Percentiles rank a stretch among this genome's conserved stretches.
Conservation (phyloP, 2,113 vertebrate species). For the Apodemus sylvaticus region DNA sequence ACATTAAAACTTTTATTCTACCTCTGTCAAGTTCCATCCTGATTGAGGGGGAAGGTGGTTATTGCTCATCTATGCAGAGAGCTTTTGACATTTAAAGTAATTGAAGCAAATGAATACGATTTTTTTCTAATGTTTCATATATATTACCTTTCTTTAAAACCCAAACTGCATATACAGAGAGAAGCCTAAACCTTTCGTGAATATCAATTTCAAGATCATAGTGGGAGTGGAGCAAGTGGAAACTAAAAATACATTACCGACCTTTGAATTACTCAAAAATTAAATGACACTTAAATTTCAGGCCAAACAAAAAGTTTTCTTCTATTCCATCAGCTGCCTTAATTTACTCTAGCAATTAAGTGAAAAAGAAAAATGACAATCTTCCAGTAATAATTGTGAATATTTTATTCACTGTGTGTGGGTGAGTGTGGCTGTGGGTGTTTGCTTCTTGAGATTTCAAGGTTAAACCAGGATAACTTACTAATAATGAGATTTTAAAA, state of each 20-base stretch:
- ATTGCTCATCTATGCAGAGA: not conserved
- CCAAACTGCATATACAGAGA: conserved; percentile 2
- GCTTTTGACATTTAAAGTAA: conserved; percentile 66
- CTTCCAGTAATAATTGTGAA: not conserved
- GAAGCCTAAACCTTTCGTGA: not conserved
- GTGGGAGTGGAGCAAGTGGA: not conserved
- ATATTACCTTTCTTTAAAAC: conserved; percentile 59
- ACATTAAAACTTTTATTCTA: conserved; percentile 61
- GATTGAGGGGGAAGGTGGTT: not conserved
- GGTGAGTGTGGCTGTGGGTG: not conserved
- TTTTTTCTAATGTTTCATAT: conserved; percentile 55
- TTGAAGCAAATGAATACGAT: conserved; percentile 44
- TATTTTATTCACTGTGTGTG: not conserved
- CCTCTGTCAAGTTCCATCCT: conserved; percentile 17
- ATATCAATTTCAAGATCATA: not conserved
- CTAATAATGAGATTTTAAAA: not conserved
- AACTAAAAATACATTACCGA: conserved; percentile 34
- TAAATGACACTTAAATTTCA: conserved; percentile 18
- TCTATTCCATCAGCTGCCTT: not conserved
- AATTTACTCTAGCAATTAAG: conserved; percentile 46
- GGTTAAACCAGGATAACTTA: not conserved
- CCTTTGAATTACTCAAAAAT: not conserved
- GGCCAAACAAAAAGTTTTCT: not conserved
- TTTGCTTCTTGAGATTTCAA: not conserved
- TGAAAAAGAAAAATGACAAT: conserved; percentile 12